Conservation (phyloP, 2,113 vertebrate species). For the Thymallus thymallus region DNA sequence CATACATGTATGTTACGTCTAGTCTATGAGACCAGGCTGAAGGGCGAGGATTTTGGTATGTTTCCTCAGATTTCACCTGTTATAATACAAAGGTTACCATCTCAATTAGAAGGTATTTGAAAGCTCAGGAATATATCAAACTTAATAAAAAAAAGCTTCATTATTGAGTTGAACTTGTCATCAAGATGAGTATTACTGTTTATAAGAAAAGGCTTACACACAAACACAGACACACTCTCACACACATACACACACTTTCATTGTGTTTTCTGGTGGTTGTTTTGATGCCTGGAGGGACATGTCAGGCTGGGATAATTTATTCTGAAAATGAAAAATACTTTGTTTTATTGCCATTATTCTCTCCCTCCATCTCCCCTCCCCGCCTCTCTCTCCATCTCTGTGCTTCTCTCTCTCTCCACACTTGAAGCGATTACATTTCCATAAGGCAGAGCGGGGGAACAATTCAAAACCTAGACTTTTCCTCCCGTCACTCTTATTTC, state of each 20-base stretch:
- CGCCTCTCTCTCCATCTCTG: too few species aligned
- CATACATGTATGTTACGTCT: too few species aligned
- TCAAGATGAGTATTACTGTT: neutral
- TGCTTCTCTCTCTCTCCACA: neutral
- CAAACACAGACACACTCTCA: too few species aligned
- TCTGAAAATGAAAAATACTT: constrained; percentile 10
- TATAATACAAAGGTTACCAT: neutral
- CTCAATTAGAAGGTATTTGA: neutral
- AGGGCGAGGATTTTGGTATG: too few species aligned
- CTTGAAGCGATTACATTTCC: neutral
- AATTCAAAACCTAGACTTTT: neutral
- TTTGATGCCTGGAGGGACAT: neutral
- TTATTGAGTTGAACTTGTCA: neutral
- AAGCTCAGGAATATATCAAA: neutral
- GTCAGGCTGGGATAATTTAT: neutral
- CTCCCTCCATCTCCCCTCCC: neutral
- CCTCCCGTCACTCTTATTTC: neutral
- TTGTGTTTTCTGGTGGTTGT: neutral
- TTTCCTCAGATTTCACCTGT: neutral
- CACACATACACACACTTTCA: neutral
- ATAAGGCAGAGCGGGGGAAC: neutral
- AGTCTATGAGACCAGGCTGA: too few species aligned
- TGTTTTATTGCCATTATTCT: neutral
- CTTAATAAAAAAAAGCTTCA: neutral
- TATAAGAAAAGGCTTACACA: neutral